phyloP scores from a whole-genome alignment of 2,888 invertebrate species.

The Odontocerum albicorne region DNA sequence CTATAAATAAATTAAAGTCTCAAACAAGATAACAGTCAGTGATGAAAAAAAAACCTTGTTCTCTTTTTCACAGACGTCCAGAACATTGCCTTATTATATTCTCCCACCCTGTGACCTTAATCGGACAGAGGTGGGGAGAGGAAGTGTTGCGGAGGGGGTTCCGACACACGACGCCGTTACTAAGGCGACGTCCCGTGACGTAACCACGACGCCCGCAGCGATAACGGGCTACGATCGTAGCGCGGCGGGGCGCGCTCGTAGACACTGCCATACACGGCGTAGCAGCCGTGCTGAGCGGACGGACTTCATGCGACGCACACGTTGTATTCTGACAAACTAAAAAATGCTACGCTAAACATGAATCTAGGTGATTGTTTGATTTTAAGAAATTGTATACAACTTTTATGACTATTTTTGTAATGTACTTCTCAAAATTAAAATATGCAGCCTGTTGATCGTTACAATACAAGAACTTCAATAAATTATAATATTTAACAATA shows the following conservation, averaged over 20 bases:
- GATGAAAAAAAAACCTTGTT: too few relatives aligned
- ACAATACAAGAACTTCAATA: too few relatives aligned
- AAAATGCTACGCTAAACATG: not conserved
- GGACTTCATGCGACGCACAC: not conserved
- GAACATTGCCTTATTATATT: conserved; percentile 1
- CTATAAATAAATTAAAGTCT: too few relatives aligned
- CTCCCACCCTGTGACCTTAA: conserved; percentile 25
- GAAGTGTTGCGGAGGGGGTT: conserved; percentile 12
- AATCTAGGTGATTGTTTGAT: not conserved
- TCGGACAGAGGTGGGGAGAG: conserved; percentile 1
- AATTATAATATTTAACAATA: too few relatives aligned
- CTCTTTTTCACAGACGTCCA: not conserved
- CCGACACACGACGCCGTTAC: conserved; percentile 31
- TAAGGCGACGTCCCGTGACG: conserved; percentile 31
- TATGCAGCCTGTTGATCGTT: too few relatives aligned
- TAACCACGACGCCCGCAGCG: conserved; percentile 23
- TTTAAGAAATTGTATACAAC: not conserved
- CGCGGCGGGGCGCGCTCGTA: not conserved
- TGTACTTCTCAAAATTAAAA: not conserved
- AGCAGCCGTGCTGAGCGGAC: conserved; percentile 1
- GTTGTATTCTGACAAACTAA: not conserved
- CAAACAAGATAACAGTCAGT: too few relatives aligned
- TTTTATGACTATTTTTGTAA: not conserved
- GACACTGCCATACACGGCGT: conserved; percentile 5
- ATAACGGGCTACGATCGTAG: conserved; percentile 12